phyloP scores from a whole-genome alignment of 2,113 vertebrate genomes.

The Bucco capensis region DNA sequence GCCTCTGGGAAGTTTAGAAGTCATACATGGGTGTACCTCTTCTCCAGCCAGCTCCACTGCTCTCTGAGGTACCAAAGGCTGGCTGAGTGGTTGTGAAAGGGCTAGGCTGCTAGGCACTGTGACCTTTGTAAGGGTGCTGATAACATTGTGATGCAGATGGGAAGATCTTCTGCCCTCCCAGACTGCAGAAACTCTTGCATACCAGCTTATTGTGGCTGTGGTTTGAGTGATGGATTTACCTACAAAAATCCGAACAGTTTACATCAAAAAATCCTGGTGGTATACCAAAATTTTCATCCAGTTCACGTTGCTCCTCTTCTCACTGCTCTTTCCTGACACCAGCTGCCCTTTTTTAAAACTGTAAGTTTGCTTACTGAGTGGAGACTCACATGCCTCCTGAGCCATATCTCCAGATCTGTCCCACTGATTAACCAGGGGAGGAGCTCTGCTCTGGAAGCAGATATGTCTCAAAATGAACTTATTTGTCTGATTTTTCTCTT shows the following conservation, averaged over 20 bases:
- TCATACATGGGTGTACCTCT: not conserved
- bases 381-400: not conserved
- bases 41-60: not conserved
- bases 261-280: not conserved
- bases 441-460: not conserved
- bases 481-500: not conserved
- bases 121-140: not conserved
- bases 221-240: not conserved
- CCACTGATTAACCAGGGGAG: not conserved
- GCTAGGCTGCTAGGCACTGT: not conserved
- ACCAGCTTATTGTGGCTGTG: not conserved
- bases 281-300: not conserved
- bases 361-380: not conserved
- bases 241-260: not conserved
- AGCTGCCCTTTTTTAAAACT: not conserved
- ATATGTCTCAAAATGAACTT: not conserved
- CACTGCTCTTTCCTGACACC: not conserved
- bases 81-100: not conserved
- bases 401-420: not conserved
- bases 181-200: not conserved
- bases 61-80: not conserved
- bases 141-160: not conserved
- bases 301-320: not conserved
- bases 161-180: not conserved
- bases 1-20: not conserved